Percentiles rank a stretch among this genome's conserved stretches.
phyloP scores from a whole-genome alignment of 2,113 vertebrate genomes.

The Heterotilapia buettikoferi region DNA sequence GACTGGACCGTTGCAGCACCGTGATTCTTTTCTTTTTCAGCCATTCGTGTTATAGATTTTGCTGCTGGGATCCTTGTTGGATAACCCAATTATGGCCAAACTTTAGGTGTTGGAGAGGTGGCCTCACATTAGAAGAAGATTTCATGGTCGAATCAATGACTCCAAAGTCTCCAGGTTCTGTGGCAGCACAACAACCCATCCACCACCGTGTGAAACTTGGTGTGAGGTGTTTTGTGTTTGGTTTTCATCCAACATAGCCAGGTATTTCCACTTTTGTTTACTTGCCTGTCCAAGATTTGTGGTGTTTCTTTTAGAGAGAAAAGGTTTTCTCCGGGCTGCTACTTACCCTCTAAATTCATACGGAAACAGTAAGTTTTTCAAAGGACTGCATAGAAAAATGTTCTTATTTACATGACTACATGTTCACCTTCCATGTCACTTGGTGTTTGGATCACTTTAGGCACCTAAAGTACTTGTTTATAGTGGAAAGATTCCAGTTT shows the following conservation, averaged over 20 bases:
- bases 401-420: not conserved
- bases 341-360: not conserved
- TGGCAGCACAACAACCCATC: not conserved
- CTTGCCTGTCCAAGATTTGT: not conserved
- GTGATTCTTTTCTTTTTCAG: not conserved
- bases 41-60: not conserved
- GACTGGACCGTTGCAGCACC: not conserved
- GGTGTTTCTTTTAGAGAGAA: not conserved
- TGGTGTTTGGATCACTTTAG: not conserved
- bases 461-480: not conserved
- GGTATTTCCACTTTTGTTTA: not conserved
- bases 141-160: not conserved
- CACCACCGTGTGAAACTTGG: not conserved
- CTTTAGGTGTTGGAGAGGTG: not conserved
- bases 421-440: not conserved
- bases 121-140: not conserved
- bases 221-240: not conserved
- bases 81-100: not conserved
- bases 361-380: not conserved
- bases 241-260: not conserved
- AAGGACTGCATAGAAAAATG: accelerated
- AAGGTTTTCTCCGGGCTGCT: not conserved
- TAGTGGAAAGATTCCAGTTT: not conserved
- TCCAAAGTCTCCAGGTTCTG: not conserved
- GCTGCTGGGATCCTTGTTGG: not conserved